These are phyloP conservation scores for Sarcophilus harrisii DNA, from an alignment of 2,797 vertebrate species.

Conservation along the genomic window DNA sequence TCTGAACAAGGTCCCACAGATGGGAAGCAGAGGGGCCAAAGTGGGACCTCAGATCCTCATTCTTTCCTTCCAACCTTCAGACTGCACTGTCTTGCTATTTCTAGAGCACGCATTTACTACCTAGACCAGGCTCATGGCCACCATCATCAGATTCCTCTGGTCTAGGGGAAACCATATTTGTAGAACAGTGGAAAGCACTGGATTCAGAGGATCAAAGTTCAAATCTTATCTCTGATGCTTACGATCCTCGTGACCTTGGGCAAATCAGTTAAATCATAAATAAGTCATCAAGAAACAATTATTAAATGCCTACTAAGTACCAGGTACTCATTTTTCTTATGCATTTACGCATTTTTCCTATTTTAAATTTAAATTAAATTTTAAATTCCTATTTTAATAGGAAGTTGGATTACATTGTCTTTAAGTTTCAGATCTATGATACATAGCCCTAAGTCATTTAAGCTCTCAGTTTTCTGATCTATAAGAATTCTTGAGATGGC, in stretches of 20 bases:
- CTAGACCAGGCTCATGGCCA: not conserved
- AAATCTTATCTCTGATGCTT: not conserved
- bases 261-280: not conserved
- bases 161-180: not conserved
- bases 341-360: too few species aligned
- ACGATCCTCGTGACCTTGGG: not conserved
- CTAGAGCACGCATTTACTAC: not conserved
- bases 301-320: not conserved
- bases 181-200: not conserved
- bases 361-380: not conserved
- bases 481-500: too few species aligned
- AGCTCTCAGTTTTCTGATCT: too few species aligned
- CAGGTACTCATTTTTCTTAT: not conserved
- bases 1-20: not conserved
- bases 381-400: not conserved
- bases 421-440: not conserved
- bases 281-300: not conserved
- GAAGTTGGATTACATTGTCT: not conserved
- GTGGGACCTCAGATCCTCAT: not conserved
- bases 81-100: not conserved
- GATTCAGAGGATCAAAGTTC: not conserved
- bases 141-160: not conserved
- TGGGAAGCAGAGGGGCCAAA: not conserved
- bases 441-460: not conserved
- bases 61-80: not conserved